These are phyloP conservation scores for Eidolon dupreanum DNA, from an alignment of 2,797 vertebrate species.

Conservation along the genomic window DNA sequence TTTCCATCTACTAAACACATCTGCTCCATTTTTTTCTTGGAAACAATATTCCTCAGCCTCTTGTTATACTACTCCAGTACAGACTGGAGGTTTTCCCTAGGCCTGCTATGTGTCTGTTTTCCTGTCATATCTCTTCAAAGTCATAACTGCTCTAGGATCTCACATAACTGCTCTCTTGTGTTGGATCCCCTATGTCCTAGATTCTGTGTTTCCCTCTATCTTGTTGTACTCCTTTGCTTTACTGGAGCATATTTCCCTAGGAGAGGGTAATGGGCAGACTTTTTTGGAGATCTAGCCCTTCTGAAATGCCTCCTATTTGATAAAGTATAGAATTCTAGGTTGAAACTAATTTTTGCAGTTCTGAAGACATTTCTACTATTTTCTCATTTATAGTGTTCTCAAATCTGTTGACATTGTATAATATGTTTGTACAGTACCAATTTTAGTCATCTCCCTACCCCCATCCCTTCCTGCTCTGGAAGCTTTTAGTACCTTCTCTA, in stretches of 20 bases:
- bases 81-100: neutral
- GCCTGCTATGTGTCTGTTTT: neutral
- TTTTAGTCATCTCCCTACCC: neutral
- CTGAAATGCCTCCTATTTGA: neutral
- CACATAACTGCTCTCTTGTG: neutral
- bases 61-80: neutral
- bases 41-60: neutral
- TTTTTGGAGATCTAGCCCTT: neutral
- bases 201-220: neutral
- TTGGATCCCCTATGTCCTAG: neutral
- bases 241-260: neutral
- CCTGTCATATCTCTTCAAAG: neutral
- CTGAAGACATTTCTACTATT: neutral
- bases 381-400: neutral
- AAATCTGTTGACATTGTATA: neutral
- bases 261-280: neutral
- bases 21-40: conserved; percentile 5
- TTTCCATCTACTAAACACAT: conserved; percentile 4
- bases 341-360: conserved; percentile 23
- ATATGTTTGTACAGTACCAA: neutral
- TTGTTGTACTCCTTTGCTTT: neutral
- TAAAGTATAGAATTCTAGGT: conserved; percentile 9
- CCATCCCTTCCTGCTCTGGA: neutral
- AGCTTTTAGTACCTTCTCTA: neutral
- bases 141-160: conserved; percentile 7